These are phyloP conservation scores for Drosophila testacea DNA, from an alignment of 2,888 invertebrate species.

Conservation along the genomic window DNA sequence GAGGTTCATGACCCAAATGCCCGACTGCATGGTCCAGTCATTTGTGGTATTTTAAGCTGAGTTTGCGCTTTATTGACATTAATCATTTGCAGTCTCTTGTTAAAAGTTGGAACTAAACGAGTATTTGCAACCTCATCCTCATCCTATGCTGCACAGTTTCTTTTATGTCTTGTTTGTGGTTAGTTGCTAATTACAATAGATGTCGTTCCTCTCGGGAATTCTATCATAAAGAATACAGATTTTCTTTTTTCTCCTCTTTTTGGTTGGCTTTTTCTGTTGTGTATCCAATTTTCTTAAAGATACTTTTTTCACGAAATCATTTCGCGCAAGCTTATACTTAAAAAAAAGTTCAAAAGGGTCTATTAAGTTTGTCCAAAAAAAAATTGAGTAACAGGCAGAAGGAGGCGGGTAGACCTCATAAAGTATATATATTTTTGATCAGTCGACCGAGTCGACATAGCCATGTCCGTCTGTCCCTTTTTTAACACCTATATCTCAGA, in stretches of 20 bases:
- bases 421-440: no score
- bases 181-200: slow-evolving; percentile 50
- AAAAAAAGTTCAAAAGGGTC: slow-evolving; percentile 8
- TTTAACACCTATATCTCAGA: no score
- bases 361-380: no score
- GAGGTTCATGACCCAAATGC: slow-evolving; percentile 73
- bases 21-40: slow-evolving; percentile 30
- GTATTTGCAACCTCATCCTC: slow-evolving; percentile 36
- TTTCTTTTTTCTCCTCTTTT: slow-evolving; percentile 17
- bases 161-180: slow-evolving; percentile 51
- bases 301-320: slow-evolving; percentile 39
- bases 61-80: slow-evolving; percentile 74
- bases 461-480: no score
- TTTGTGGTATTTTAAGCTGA: slow-evolving; percentile 50
- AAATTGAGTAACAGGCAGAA: no score
- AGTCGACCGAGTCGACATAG: not conserved
- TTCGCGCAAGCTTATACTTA: slow-evolving; percentile 65
- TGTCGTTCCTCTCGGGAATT: slow-evolving; percentile 28
- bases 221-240: slow-evolving; percentile 14
- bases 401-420: no score
- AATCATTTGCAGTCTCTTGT: slow-evolving; percentile 75
- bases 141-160: slow-evolving; percentile 30
- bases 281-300: slow-evolving; percentile 13
- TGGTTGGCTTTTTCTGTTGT: not conserved
- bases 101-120: slow-evolving; percentile 71